Percentiles rank a stretch among this genome's conserved stretches.
These are phyloP conservation scores for Falco cherrug DNA, from an alignment of 2,797 vertebrate genomes.

Conservation along the genomic window DNA sequence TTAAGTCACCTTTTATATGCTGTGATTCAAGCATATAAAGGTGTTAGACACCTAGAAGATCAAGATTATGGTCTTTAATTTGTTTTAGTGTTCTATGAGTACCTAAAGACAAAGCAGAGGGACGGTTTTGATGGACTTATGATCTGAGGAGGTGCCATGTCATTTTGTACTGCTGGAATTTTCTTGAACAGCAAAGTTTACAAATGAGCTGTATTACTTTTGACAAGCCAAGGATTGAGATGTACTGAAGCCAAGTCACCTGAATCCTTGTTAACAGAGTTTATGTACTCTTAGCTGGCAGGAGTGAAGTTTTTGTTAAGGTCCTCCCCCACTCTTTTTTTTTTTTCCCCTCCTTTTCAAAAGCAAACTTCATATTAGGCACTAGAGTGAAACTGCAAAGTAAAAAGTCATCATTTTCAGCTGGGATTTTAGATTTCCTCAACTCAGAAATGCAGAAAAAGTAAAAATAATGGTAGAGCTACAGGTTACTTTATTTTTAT, in stretches of 20 bases:
- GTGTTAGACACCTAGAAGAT: neutral
- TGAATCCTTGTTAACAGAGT: neutral
- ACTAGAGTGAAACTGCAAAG: neutral
- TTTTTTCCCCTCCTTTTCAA: neutral
- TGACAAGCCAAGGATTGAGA: neutral
- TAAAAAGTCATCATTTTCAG: neutral
- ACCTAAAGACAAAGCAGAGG: neutral
- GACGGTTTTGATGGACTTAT: neutral
- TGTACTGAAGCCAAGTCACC: neutral
- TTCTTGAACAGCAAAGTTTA: neutral
- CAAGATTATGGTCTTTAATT: neutral
- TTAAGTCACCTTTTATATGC: neutral
- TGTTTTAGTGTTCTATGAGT: neutral
- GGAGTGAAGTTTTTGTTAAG: neutral
- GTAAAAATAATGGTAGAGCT: neutral
- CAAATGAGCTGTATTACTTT: neutral
- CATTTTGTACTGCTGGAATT: neutral
- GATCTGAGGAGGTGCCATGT: neutral
- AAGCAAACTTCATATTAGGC: neutral
- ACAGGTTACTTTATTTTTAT: neutral
- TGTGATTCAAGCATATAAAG: neutral
- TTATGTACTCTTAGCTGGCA: neutral
- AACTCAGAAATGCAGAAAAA: neutral
- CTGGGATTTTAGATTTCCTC: neutral
- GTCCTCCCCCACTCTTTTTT: too few relatives aligned